Evolutionary conservation across 2,797 vertebrate species (phyloP), one percentile per base, ranked within the genome.

Genomic region (Pipistrellus pygmaeus): DNA sequence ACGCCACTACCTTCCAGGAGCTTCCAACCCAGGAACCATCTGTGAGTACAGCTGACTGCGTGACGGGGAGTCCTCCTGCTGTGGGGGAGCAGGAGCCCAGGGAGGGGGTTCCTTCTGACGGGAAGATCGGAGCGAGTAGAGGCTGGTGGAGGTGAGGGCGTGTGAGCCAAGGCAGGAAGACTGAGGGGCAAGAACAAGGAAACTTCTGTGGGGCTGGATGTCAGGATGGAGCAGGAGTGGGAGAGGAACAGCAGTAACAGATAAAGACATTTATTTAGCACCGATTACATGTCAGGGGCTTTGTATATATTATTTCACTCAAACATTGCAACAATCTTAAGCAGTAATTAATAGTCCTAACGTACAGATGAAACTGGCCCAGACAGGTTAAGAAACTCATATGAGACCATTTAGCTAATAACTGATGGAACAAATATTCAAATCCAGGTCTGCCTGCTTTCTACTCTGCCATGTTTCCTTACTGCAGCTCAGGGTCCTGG

Each of bases 181-280:
- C 0, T 5, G 46, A 76, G 41, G 73, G 68, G 77, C 15, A 21
- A 25, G 20, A 57, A 8, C 25, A 76, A 48, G 46, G 46, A 48
- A 48, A 48, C 46, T 1, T 41, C 41, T 7, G 32, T 25, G 91
- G 73, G 32, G 46, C 38, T 2, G 17, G 32, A 17, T 53, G 51
- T 13, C 9, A 0, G 32, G 53, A 27, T 0, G n/a, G 35, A 35
- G 73, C 9, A 0, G 41, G 44, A 27, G 0, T 25, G 0, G 20
- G 35, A 32, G 72, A 15, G 15, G 69, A 32, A 82, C 2, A 66
- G 20, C 27, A 8, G 18, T n/a, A 15, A 41, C 0, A 15, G 51
- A 57, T 6, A 48, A 84, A 35, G 57, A 15, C 13, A 38, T 55
- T 44, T 46, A 41, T 12, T 76, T 20, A 57, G 75, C 17, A 62